Base-by-base conservation (phyloP, 2,797 vertebrate species). In the Geotrypetes seraphini region DNA sequence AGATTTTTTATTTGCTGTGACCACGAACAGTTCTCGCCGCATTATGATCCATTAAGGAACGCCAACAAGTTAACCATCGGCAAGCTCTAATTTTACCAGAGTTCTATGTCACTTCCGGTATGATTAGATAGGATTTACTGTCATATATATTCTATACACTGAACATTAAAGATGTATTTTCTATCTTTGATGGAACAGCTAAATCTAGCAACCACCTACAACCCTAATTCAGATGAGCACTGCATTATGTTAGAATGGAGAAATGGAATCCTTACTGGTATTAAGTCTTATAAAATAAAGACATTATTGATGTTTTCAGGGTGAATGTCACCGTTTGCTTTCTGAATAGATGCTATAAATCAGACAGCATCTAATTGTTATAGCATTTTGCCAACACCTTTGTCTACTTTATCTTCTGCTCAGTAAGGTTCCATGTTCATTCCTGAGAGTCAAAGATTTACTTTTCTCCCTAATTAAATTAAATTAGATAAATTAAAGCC, bases 401-500 rank as follows among this genome's bases (percentile, higher is more conserved):
- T 60, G 47, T 31, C 38, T 24, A 6, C 22, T 19, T 22, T 14
- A 3, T 29, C 38, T 58, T 40, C 24, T 25, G 7, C 18, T 56
- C 22, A 27, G 26, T 14, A 32, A 52, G 22, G 16, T 46, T 65
- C 60, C 50, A 34, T 51, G 59, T 47, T 50, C 37, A 39, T 39
- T 47, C 33, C 52, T 59, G 28, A 46, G 50, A 50, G 44, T 50
- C 52, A 52, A 64, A 53, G 40, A 60, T 71, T 61, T 71, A 43
- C 39, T 66, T 69, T 71, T 49, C 52, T 47, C 49, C 60, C 63
- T 72, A 73, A 74, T 70, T 74, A 72, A 47, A 70, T 62, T 63
- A 65, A 74, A 69, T 74, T 69, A 71, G 60, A 63, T 71, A 69
- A 69, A 73, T 73, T 66, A 69, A 49, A 73, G 53, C 45, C 59